phyloP scores from a whole-genome alignment of 2,888 invertebrate genomes.

The Amblyteles armatorius region DNA sequence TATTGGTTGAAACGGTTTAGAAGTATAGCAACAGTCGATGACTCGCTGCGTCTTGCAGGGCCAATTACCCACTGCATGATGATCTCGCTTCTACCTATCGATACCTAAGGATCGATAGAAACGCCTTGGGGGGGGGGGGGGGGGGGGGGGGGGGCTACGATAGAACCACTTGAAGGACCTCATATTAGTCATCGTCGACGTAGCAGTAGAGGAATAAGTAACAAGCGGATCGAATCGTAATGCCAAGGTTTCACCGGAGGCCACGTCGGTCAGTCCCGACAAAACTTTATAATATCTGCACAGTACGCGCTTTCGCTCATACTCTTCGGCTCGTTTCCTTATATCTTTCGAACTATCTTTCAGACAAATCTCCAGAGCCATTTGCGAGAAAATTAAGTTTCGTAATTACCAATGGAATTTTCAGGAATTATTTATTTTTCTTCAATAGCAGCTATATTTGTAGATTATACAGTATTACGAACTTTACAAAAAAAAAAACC shows the following conservation, averaged over 20 bases:
- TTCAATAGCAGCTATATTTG: too few relatives aligned
- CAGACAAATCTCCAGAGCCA: background rate
- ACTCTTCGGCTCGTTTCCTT: background rate
- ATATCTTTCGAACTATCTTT: background rate
- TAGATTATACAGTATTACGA: too few relatives aligned
- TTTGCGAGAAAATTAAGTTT: too few relatives aligned
- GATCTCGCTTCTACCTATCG: conserved; percentile 60
- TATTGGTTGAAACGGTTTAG: background rate
- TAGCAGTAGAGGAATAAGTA: conserved; percentile 43
- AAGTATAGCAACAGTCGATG: conserved; percentile 3
- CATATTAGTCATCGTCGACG: conserved; percentile 54
- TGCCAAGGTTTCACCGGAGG: conserved; percentile 49
- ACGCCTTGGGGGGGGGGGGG: conserved; percentile 26
- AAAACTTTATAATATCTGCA: conserved; percentile 20
- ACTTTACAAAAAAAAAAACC: too few relatives aligned
- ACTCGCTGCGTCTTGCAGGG: background rate
- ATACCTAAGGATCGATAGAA: conserved; percentile 58
- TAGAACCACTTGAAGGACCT: conserved; percentile 40
- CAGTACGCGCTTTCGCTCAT: conserved; percentile 1
- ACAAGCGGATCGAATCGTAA: conserved; percentile 55
- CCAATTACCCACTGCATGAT: conserved; percentile 21
- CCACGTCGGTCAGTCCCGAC: conserved; percentile 32
- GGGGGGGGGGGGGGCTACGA: background rate
- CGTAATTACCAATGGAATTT: too few relatives aligned
- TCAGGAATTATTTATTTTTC: too few relatives aligned